phyloP scores from a whole-genome alignment of 2,797 vertebrate species.

The Myotis planiceps region DNA sequence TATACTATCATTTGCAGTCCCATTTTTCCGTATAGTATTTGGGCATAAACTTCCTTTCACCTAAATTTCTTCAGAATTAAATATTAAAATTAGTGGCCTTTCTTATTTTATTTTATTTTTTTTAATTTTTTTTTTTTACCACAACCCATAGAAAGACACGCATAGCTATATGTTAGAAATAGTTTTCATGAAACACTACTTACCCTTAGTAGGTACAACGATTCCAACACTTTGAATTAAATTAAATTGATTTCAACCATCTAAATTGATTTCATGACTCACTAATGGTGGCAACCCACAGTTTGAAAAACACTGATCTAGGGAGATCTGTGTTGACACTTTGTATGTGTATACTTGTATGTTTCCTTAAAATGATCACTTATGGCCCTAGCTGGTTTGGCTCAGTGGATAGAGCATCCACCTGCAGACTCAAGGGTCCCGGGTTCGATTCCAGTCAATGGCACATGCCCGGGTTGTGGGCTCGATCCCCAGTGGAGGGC shows the following conservation, averaged over 20 bases:
- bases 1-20: not conserved
- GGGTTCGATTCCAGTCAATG: too few relatives aligned
- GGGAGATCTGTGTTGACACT: not conserved
- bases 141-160: not conserved
- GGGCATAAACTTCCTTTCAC: not conserved
- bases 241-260: not conserved
- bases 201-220: not conserved
- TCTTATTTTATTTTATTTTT: not conserved
- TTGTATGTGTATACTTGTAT: not conserved
- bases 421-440: too few relatives aligned
- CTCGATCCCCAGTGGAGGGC: too few relatives aligned
- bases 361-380: not conserved
- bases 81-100: not conserved
- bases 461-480: too few relatives aligned
- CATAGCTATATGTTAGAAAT: not conserved
- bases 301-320: not conserved
- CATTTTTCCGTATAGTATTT: not conserved
- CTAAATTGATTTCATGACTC: not conserved
- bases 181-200: not conserved
- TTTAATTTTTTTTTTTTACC: not conserved
- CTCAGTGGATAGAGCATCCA: too few relatives aligned
- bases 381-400: not conserved
- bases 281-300: not conserved
- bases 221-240: not conserved
- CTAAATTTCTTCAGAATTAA: conserved; percentile 9